phyloP scores from a whole-genome alignment of 2,797 vertebrate species.

The Sorex maritimensis region DNA sequence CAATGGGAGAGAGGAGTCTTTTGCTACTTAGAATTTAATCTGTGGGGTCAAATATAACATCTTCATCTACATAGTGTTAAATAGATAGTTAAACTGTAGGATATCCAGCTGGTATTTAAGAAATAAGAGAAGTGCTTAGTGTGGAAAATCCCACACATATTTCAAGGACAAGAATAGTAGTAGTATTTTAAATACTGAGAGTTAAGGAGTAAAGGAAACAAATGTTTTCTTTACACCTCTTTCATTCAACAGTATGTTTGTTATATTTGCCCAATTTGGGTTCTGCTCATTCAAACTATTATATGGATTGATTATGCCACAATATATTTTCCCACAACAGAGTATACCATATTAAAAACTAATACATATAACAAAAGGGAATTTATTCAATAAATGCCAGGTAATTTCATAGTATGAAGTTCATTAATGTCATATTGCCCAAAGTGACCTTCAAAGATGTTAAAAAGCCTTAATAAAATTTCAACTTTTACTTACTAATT shows the following conservation, averaged over 20 bases:
- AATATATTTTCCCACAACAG: background rate
- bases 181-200: background rate
- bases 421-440: background rate
- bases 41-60: background rate
- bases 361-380: background rate
- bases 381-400: background rate
- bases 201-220: background rate
- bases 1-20: background rate
- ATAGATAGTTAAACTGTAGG: no score
- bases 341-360: conserved; percentile 20
- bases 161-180: background rate
- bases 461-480: background rate
- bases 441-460: background rate
- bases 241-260: background rate
- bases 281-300: background rate
- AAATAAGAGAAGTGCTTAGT: background rate
- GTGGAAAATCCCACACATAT: background rate
- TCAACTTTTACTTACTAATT: background rate
- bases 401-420: background rate
- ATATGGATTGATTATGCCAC: background rate
- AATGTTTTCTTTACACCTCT: background rate
- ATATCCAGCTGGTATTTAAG: background rate
- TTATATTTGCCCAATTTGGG: background rate
- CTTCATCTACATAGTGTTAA: background rate
- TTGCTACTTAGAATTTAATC: no score